These are phyloP conservation scores for Mellivora capensis DNA, from an alignment of 2,113 vertebrate genomes.

Conservation along the genomic window DNA sequence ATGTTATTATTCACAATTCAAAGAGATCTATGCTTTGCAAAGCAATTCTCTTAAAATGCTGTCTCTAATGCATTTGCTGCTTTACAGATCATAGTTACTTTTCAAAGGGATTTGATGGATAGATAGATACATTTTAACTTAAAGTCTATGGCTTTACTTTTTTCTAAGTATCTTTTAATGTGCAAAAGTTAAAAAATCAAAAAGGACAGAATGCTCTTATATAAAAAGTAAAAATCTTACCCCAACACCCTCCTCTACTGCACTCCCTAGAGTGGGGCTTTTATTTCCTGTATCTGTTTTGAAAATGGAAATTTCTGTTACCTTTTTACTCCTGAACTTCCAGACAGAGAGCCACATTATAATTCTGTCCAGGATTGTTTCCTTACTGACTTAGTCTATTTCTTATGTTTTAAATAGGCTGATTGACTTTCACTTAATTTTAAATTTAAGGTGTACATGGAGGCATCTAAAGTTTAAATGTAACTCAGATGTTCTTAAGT, in stretches of 20 bases:
- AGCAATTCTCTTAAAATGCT: conserved; percentile 51
- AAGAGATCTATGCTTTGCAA: conserved; percentile 6
- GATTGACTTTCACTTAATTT: not conserved
- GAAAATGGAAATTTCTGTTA: not conserved
- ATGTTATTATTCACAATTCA: conserved; percentile 43
- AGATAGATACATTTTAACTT: conserved; percentile 29
- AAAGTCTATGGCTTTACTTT: not conserved
- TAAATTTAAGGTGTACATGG: not conserved
- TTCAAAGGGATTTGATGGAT: conserved; percentile 42
- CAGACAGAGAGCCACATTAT: not conserved
- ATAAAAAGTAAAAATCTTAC: not conserved
- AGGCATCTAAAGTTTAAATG: not conserved
- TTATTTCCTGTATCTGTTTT: not conserved
- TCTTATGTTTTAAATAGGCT: not conserved
- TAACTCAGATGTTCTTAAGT: not conserved
- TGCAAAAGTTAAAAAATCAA: not conserved
- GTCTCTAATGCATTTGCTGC: conserved; percentile 4
- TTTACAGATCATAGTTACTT: conserved; percentile 45
- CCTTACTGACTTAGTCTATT: not conserved
- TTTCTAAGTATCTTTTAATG: conserved; percentile 48
- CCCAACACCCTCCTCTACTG: not conserved
- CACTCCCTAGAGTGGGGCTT: not conserved
- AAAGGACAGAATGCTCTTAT: not conserved
- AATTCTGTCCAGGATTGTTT: not conserved
- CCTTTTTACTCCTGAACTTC: not conserved